Percentiles rank a stretch among this genome's conserved stretches.
These are phyloP conservation scores for Rhinoraja longicauda DNA, from an alignment of 2,797 vertebrate genomes.

Conservation along the genomic window DNA sequence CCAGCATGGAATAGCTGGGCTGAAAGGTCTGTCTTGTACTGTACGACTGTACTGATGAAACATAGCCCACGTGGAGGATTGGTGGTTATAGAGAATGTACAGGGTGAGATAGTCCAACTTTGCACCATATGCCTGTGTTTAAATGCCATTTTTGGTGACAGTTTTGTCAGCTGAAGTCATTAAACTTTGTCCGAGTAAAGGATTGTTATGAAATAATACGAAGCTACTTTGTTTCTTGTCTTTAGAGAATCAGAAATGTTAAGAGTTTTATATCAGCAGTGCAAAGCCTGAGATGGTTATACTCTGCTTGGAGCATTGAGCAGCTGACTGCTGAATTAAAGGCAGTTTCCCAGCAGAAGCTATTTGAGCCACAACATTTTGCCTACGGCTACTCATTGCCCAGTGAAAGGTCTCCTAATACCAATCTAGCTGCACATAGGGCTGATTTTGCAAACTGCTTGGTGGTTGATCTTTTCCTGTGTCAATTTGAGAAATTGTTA, in stretches of 20 bases:
- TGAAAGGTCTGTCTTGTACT: too few relatives aligned
- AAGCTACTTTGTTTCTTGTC: background rate
- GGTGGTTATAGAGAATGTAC: background rate
- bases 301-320: background rate
- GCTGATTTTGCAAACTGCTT: background rate
- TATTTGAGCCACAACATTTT: background rate
- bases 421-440: background rate
- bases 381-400: background rate
- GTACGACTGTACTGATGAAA: background rate
- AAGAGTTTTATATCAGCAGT: background rate
- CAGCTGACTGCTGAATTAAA: background rate
- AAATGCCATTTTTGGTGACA: background rate
- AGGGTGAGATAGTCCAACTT: background rate
- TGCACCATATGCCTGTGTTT: background rate
- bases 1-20: too few relatives aligned
- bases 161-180: background rate
- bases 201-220: background rate
- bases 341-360: background rate
- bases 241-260: background rate
- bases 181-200: background rate
- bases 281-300: background rate
- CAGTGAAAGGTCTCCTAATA: background rate
- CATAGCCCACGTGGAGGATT: background rate
- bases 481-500: background rate
- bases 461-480: background rate